Base-by-base conservation (phyloP, 2,888 invertebrate genomes). In the Cataglyphis albicans region DNA sequence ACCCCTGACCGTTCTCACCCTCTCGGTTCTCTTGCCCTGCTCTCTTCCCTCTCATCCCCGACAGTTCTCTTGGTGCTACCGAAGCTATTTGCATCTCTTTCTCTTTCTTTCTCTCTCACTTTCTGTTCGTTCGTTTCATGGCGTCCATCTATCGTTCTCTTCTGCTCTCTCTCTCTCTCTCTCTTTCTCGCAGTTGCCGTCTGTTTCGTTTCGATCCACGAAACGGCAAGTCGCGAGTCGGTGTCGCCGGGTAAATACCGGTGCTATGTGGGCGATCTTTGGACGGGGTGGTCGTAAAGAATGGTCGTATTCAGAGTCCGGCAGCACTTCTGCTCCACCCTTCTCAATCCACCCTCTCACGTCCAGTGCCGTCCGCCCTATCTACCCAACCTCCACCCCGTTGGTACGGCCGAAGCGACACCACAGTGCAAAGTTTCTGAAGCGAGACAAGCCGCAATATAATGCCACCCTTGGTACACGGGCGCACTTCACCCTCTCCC, bases 371-470 rank as follows among this genome's bases (percentile, higher is more conserved):
- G 25, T 38, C 64, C 81, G 81, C 75, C 67, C 68, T 68, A 32
- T 57, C 61, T 52, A 41, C 81, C 55, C 81, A 29, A 18, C 74
- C 80, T 78, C 83, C 76, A 80, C 82, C 83, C 85, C 81, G 86
- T 83, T 87, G 87, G 85, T 83, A 86, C 84, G 81, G 87, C 86
- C 86, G 89, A 88, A 65, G 83, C 85, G 90, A 92, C 78, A 80
- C 92, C 93, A 90, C 92, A 92, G 92, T 91, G 91, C 92, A 93
- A 93, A 93, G 93, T 93, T 93, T 92, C 92, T 90, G 89, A 92
- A 93, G 91, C 93, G 93, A 93, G 91, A 93, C 93, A 91, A 92
- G 91, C 93, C 92, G 91, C 93, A 93, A 93, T 93, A 93, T 93
- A 93, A 93, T 92, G 91, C 93, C 89, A 90, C 91, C 88, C 89